Evolutionary conservation across 2,888 invertebrate species (phyloP).

Genomic region (Cantharis rufa): DNA sequence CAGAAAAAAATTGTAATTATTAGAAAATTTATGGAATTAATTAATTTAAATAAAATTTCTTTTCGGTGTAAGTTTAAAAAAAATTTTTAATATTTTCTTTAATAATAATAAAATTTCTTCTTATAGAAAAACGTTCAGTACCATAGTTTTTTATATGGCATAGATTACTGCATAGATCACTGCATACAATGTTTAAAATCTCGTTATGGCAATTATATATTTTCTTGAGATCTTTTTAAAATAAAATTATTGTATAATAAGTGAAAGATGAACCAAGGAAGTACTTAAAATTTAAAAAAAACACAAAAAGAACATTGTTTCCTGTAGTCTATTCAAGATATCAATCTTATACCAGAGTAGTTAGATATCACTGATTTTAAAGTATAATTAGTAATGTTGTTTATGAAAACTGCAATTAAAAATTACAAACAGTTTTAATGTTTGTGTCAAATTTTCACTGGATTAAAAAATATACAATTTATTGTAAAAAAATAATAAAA

Average conservation of each 20-base stretch:
- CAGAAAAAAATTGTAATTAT: too few relatives aligned
- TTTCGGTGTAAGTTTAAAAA: too few relatives aligned
- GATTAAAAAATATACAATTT: too few relatives aligned
- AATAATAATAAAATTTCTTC: neutral
- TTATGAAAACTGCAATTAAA: too few relatives aligned
- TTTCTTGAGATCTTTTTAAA: neutral
- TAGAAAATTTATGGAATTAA: too few relatives aligned
- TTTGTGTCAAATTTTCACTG: too few relatives aligned
- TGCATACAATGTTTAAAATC: neutral
- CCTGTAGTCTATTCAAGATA: neutral
- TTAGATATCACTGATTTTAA: neutral
- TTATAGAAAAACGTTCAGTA: neutral
- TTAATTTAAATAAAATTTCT: too few relatives aligned
- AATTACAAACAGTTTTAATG: too few relatives aligned
- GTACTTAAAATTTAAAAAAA: neutral
- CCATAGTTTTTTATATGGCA: neutral
- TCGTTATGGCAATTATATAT: neutral
- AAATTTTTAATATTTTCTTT: too few relatives aligned
- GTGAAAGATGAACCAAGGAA: neutral
- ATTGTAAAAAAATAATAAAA: too few relatives aligned
- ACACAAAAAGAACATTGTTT: neutral
- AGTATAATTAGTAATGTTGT: too few relatives aligned
- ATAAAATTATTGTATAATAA: neutral
- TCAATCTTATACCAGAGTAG: neutral
- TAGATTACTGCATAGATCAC: neutral